phyloP scores from a whole-genome alignment of 2,797 vertebrate genomes.

The Esox lucius region DNA sequence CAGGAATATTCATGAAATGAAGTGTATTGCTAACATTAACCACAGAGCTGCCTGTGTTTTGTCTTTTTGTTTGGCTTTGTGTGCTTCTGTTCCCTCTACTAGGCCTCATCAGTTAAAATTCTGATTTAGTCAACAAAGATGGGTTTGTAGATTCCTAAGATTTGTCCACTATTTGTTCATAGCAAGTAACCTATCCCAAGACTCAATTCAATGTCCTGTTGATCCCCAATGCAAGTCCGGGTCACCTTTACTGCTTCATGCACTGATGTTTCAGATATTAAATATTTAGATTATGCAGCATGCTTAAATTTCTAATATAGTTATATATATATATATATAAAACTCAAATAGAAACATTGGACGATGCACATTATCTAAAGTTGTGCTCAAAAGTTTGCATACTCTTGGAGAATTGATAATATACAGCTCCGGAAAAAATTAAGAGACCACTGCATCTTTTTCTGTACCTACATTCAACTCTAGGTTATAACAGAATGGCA shows the following conservation, averaged over 20 bases:
- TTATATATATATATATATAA: neutral
- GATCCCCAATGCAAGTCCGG: conserved; percentile 51
- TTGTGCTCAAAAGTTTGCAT: too few relatives aligned
- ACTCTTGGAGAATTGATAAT: too few relatives aligned
- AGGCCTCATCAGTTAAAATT: conserved; percentile 44
- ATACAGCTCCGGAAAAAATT: too few relatives aligned
- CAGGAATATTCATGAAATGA: neutral
- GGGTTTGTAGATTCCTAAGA: neutral
- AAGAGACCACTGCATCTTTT: too few relatives aligned
- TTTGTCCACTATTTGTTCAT: neutral
- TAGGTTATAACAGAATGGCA: too few relatives aligned
- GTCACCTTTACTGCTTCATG: conserved; percentile 29
- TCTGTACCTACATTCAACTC: too few relatives aligned
- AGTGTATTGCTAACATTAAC: neutral
- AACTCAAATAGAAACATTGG: too few relatives aligned
- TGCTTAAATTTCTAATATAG: neutral
- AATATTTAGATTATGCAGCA: neutral
- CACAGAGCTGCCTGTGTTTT: neutral
- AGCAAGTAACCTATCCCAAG: conserved; percentile 37
- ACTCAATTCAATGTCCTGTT: neutral
- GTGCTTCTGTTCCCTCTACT: conserved; percentile 50
- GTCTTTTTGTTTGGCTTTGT: conserved; percentile 32
- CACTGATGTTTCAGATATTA: neutral
- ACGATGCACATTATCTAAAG: too few relatives aligned
- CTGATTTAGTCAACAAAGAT: neutral